These are phyloP conservation scores for Apostichopus japonicus DNA, from an alignment of 35 echinoderm and acorn worm genomes.

Conservation along the genomic window DNA sequence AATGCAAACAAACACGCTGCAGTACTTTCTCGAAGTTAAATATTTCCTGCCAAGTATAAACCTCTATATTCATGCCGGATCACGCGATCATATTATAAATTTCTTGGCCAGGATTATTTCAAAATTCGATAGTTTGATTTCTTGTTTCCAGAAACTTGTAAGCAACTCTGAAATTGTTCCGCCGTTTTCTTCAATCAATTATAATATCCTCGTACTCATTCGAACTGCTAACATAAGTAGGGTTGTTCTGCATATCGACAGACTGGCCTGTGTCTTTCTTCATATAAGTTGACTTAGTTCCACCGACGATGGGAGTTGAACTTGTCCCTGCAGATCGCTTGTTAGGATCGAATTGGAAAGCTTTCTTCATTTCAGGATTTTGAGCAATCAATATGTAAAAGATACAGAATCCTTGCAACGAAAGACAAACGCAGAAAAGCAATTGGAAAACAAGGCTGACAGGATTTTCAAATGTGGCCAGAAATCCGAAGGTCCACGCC, in stretches of 20 bases:
- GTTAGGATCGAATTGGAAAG: neutral
- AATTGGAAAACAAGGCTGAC: neutral
- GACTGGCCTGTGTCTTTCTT: neutral
- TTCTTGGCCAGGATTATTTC: no score
- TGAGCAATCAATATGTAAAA: constrained; percentile 11
- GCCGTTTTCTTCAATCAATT: neutral
- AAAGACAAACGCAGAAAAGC: neutral
- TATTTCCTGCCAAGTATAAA: no score
- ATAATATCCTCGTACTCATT: no score
- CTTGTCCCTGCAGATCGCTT: neutral
- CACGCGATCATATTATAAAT: no score
- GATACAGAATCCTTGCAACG: constrained; percentile 14
- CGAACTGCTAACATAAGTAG: no score
- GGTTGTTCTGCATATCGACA: neutral
- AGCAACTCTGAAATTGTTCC: no score
- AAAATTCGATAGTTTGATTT: no score
- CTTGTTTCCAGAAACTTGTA: no score
- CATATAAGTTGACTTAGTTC: neutral
- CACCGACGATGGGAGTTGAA: neutral
- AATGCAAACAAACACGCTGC: no score
- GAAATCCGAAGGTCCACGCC: constrained; percentile 36
- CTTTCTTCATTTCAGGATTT: constrained; percentile 36
- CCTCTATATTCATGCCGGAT: no score
- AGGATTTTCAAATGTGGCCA: constrained; percentile 15
- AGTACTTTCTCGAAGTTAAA: no score